Evolutionary conservation across 2,113 vertebrate genomes (phyloP).

Genomic region (Vimba vimba): DNA sequence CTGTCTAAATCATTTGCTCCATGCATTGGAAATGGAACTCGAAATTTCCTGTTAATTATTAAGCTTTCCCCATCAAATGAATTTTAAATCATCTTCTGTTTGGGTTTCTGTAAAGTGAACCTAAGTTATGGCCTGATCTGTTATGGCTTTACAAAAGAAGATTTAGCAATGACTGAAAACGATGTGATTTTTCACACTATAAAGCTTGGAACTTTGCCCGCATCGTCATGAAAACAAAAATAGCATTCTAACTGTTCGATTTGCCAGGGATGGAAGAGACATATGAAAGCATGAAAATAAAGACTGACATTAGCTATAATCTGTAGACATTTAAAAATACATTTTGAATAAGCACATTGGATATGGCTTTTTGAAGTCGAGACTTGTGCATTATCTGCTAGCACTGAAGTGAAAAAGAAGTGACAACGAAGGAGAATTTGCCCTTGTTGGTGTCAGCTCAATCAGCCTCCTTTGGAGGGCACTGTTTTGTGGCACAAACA

Average conservation of each 20-base stretch:
- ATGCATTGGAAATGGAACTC: conserved; percentile 32
- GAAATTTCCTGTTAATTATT: conserved; percentile 28
- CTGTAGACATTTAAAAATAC: conserved; percentile 54
- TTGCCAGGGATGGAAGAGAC: conserved; percentile 35
- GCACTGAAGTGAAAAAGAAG: conserved; percentile 55
- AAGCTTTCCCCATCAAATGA: neutral
- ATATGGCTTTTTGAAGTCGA: conserved; percentile 59
- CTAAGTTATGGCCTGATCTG: neutral
- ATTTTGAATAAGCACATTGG: conserved; percentile 60
- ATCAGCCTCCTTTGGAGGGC: conserved; percentile 61
- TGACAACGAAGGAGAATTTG: conserved; percentile 63
- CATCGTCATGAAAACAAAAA: conserved; percentile 2
- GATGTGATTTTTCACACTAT: neutral
- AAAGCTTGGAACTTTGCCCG: neutral
- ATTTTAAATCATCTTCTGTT: neutral
- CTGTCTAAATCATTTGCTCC: conserved; percentile 39
- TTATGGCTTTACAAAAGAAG: neutral
- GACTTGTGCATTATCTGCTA: conserved; percentile 59
- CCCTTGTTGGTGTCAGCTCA: conserved; percentile 60
- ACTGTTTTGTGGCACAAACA: conserved; percentile 59
- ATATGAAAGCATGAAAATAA: conserved; percentile 40
- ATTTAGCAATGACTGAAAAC: neutral
- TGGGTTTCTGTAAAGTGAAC: conserved; percentile 1
- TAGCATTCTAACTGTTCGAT: neutral
- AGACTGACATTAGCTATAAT: conserved; percentile 56